A percentile compares a stretch with the other conserved stretches of the same genome.
Conservation (phyloP, 2,113 vertebrate species). For the Chauna torquata region DNA sequence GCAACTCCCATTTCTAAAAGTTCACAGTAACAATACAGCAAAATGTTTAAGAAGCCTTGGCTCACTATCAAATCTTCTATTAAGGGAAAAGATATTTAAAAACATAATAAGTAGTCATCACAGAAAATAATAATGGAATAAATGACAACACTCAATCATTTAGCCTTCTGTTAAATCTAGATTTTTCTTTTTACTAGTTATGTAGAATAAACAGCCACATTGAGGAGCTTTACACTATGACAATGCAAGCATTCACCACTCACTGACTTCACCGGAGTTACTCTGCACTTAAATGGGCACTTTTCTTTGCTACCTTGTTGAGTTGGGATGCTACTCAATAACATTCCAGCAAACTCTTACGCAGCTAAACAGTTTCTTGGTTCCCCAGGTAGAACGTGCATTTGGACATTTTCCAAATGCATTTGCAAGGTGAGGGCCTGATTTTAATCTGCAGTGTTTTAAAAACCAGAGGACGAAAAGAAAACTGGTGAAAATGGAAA, state of each 20-base stretch:
- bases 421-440: neutral
- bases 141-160: neutral
- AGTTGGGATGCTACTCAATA: neutral
- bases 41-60: neutral
- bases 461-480: neutral
- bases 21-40: neutral
- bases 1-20: neutral
- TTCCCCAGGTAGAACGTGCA: neutral
- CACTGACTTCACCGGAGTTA: neutral
- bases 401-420: neutral
- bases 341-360: neutral
- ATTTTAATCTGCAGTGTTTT: rapidly evolving
- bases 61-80: neutral
- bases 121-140: neutral
- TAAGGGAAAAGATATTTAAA: neutral
- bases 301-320: neutral
- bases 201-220: neutral
- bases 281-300: neutral
- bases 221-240: neutral
- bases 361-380: neutral
- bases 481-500: neutral
- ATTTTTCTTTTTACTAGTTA: neutral
- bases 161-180: neutral
- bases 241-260: neutral
- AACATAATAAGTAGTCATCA: neutral